A percentile compares a stretch with the other conserved stretches of the same genome.
Evolutionary conservation across 1,140 invertebrate genomes (phyloP).

Genomic region (Drosophila ficusphila): DNA sequence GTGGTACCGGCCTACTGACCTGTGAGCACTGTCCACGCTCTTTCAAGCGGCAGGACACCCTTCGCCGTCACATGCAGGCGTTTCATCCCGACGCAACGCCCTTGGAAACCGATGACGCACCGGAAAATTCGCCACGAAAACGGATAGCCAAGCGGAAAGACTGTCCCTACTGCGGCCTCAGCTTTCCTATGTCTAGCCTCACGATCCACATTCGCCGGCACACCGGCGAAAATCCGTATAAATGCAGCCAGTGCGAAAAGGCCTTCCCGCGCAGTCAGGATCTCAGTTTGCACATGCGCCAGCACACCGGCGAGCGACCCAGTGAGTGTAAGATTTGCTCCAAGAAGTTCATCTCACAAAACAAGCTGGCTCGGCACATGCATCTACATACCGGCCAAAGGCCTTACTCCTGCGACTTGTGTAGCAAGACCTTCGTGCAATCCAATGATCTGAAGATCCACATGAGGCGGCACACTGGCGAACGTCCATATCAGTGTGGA

Average conservation of each 20-base stretch:
- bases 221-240: conserved; percentile 83
- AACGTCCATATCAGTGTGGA: conserved; percentile 85
- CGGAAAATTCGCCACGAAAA: conserved; percentile 23
- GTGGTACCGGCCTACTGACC: conserved; percentile 57
- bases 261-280: conserved; percentile 74
- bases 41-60: conserved; percentile 85
- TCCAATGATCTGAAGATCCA: conserved; percentile 86
- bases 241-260: conserved; percentile 68
- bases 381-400: conserved; percentile 86
- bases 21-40: conserved; percentile 85
- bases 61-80: conserved; percentile 60
- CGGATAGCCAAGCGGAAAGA: conserved; percentile 63
- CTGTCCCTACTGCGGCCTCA: conserved; percentile 86
- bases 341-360: conserved; percentile 84
- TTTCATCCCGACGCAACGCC: conserved; percentile 54
- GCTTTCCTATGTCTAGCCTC: conserved; percentile 85
- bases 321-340: conserved; percentile 86
- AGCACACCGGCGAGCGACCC: conserved; percentile 86
- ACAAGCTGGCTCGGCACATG: conserved; percentile 87
- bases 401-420: conserved; percentile 86
- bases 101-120: neutral
- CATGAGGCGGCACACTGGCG: conserved; percentile 85
- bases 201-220: conserved; percentile 87
- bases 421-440: conserved; percentile 86
- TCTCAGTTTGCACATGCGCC: conserved; percentile 84